Conservation (phyloP, 2,113 vertebrate genomes). For the Entomyzon cyanotis region DNA sequence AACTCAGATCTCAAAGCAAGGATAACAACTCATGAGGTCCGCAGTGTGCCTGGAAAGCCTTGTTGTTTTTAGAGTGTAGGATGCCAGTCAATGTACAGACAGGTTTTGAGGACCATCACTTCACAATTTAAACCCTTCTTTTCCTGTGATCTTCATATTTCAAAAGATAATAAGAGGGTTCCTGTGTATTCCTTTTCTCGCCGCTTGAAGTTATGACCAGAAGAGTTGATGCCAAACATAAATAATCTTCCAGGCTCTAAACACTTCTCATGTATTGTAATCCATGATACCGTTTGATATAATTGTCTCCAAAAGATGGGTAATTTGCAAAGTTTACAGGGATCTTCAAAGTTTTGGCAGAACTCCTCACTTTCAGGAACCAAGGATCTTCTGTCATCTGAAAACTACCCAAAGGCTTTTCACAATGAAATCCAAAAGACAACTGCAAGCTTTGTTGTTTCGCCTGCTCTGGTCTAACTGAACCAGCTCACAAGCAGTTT, state of each 20-base stretch:
- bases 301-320: constrained; percentile 64
- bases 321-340: constrained; percentile 60
- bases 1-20: constrained; percentile 1
- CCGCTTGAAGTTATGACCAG: constrained; percentile 62
- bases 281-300: constrained; percentile 66
- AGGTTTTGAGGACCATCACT: constrained; percentile 37
- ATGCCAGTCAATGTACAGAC: constrained; percentile 39
- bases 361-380: constrained; percentile 67
- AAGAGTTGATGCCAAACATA: constrained; percentile 61
- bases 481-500: constrained; percentile 62
- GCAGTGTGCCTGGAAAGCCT: neutral
- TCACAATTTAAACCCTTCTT: constrained; percentile 50
- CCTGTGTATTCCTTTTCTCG: constrained; percentile 47
- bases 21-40: neutral
- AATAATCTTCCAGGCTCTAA: constrained; percentile 68
- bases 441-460: constrained; percentile 70
- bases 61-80: constrained; percentile 40
- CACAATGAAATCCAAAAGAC: constrained; percentile 64
- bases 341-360: constrained; percentile 59
- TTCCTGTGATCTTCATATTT: constrained; percentile 75
- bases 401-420: constrained; percentile 68
- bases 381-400: constrained; percentile 52
- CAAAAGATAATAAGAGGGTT: constrained; percentile 70
- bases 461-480: constrained; percentile 62
- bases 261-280: constrained; percentile 64